phyloP scores from a whole-genome alignment of 2,888 invertebrate species.

The Zygogramma bicolorata region DNA sequence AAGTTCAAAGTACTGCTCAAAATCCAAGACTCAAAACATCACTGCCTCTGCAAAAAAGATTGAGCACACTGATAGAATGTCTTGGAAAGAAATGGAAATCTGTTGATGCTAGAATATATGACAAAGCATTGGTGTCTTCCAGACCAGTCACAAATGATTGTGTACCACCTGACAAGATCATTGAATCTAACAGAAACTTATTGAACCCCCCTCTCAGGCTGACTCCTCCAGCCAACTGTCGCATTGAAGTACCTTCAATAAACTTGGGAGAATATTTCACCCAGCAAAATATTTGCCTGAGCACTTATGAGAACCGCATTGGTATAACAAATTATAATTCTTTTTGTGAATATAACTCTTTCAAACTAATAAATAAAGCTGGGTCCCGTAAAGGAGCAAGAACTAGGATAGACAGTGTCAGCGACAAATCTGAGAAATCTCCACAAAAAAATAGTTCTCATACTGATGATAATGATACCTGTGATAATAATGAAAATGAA shows the following conservation, averaged over 20 bases:
- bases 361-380: constrained; percentile 36
- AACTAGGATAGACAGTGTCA: constrained; percentile 44
- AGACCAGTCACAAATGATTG: constrained; percentile 51
- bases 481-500: constrained; percentile 41
- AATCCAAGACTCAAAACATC: constrained; percentile 87
- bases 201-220: constrained; percentile 58
- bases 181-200: constrained; percentile 50
- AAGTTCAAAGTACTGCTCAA: constrained; percentile 88
- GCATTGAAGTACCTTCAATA: constrained; percentile 79
- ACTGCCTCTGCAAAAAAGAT: constrained; percentile 80
- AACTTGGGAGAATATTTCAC: constrained; percentile 83
- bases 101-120: constrained; percentile 55
- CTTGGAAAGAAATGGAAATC: constrained; percentile 84
- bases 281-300: constrained; percentile 82
- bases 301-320: constrained; percentile 80
- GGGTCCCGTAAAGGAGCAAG: constrained; percentile 39
- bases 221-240: constrained; percentile 72
- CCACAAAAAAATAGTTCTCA: constrained; percentile 34
- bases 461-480: constrained; percentile 35
- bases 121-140: constrained; percentile 55
- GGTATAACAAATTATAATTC: constrained; percentile 67
- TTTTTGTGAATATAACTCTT: constrained; percentile 31
- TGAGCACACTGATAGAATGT: constrained; percentile 78
- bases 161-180: constrained; percentile 51
- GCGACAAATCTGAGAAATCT: constrained; percentile 47